Conservation (phyloP, 2,113 vertebrate species). For the Chrysochloris asiatica region DNA sequence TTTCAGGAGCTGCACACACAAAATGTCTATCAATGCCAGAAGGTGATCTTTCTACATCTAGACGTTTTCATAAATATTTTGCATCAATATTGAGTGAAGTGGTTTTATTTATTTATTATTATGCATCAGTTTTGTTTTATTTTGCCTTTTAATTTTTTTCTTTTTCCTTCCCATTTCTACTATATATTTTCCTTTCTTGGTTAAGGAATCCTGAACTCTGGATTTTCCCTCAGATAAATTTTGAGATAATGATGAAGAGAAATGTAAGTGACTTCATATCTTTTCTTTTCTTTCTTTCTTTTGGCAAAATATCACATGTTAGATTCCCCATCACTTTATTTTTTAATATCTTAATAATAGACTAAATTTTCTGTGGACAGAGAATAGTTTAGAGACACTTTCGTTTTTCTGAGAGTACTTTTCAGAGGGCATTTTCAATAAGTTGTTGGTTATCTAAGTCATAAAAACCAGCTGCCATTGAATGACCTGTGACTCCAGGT, state of each 20-base stretch:
- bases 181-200: neutral
- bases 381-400: neutral
- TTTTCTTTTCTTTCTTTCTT: constrained; percentile 22
- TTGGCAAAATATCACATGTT: neutral
- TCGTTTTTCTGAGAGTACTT: neutral
- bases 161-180: neutral
- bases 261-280: neutral
- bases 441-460: neutral
- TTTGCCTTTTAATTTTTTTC: no score
- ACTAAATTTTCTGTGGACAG: neutral
- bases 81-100: neutral
- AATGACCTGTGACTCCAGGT: neutral
- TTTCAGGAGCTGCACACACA: neutral
- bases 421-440: neutral
- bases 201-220: neutral
- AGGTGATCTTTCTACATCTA: neutral
- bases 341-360: neutral
- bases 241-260: neutral
- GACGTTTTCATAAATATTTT: neutral
- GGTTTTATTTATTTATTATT: constrained; percentile 14
- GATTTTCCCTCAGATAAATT: neutral
- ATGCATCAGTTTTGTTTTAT: neutral
- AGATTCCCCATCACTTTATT: neutral
- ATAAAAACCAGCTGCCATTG: no score
- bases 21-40: neutral